Conservation (phyloP, 2,888 invertebrate genomes). For the Meteorus colon region DNA sequence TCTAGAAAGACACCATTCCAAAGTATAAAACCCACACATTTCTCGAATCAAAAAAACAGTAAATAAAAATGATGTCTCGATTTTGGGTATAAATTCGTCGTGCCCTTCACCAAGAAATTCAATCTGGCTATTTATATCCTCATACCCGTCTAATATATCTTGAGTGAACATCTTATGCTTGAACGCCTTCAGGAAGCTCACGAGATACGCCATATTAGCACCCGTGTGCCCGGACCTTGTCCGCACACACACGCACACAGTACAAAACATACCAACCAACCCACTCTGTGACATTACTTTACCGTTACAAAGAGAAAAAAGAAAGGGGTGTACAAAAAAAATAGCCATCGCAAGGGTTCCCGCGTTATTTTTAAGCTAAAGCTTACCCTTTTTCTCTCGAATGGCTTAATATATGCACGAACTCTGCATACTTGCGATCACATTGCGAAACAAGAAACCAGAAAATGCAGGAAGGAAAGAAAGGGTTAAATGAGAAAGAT, state of each 20-base stretch:
- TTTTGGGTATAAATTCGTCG: constrained; percentile 12
- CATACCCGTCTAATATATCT: constrained; percentile 12
- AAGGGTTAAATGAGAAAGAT: neutral
- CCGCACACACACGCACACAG: neutral
- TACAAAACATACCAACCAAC: neutral
- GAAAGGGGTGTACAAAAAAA: neutral
- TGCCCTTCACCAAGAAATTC: constrained; percentile 3
- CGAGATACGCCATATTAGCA: constrained; percentile 20
- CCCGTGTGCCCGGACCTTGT: neutral
- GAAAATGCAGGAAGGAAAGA: constrained; percentile 25
- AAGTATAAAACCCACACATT: neutral
- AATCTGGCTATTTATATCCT: neutral
- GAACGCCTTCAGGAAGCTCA: constrained; percentile 27
- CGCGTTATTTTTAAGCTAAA: constrained; percentile 48
- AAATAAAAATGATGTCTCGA: neutral
- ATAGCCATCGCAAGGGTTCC: neutral
- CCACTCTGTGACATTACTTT: neutral
- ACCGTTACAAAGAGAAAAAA: neutral
- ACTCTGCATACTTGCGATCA: constrained; percentile 28
- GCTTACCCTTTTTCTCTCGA: constrained; percentile 11
- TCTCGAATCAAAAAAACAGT: neutral
- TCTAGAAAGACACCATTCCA: no score
- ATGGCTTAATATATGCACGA: constrained; percentile 30
- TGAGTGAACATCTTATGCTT: constrained; percentile 21
- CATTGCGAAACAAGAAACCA: constrained; percentile 39